A percentile compares a stretch with the other conserved stretches of the same genome.
These are phyloP conservation scores for Protonibea diacanthus DNA, from an alignment of 2,797 vertebrate species.

Conservation along the genomic window DNA sequence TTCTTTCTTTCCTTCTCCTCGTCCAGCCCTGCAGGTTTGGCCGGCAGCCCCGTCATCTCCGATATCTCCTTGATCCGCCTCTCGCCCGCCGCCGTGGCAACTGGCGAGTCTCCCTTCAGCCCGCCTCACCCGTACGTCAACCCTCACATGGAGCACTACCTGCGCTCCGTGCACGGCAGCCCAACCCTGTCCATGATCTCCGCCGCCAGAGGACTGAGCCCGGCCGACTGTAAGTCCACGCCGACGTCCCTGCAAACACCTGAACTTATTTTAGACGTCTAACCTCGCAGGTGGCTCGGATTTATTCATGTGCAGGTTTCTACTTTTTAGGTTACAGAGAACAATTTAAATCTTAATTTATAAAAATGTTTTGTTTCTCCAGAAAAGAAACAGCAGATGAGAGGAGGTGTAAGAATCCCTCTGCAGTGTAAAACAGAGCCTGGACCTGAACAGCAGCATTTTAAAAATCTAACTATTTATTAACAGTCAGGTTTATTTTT, in stretches of 20 bases:
- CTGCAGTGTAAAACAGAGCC: too few species aligned
- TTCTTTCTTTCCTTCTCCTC: not conserved
- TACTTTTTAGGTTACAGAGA: too few species aligned
- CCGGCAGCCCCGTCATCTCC: conserved; percentile 91
- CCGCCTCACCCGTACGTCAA: conserved; percentile 90
- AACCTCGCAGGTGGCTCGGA: too few species aligned
- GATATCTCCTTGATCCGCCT: conserved; percentile 95
- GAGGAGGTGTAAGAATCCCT: too few species aligned
- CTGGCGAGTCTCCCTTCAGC: conserved; percentile 90
- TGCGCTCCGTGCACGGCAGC: conserved; percentile 93
- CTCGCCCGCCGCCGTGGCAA: conserved; percentile 86
- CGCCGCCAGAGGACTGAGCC: conserved; percentile 92
- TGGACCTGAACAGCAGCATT: too few species aligned
- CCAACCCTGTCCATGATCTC: conserved; percentile 96
- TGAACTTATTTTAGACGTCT: too few species aligned
- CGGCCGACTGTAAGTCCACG: conserved; percentile 82
- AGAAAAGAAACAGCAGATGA: too few species aligned
- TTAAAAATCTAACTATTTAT: too few species aligned
- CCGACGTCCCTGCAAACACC: not conserved
- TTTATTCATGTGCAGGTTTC: not conserved
- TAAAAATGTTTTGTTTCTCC: too few species aligned
- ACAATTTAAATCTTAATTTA: too few species aligned
- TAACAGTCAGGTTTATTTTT: too few species aligned
- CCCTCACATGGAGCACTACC: conserved; percentile 97
- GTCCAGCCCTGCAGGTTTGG: conserved; percentile 84